A percentile compares a stretch with the other conserved stretches of the same genome.
Conservation (phyloP, 2,888 invertebrate species). For the Eupithecia inturbata region DNA sequence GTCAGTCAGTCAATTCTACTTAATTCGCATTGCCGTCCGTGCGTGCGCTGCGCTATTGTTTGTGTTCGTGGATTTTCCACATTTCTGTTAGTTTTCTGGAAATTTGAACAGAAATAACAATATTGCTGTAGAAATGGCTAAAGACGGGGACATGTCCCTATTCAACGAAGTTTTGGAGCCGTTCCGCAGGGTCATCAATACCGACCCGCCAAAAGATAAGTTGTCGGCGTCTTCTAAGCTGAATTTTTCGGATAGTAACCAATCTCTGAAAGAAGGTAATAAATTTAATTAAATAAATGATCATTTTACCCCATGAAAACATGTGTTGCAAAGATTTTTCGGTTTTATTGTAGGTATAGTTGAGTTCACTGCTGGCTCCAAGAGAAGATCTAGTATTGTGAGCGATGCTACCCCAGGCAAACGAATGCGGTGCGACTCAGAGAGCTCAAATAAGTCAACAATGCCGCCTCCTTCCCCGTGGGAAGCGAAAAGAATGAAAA, state of each 20-base stretch:
- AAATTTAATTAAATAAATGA: neutral
- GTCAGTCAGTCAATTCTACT: too few relatives aligned
- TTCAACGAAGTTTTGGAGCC: conserved; percentile 78
- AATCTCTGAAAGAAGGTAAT: conserved; percentile 75
- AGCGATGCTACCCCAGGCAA: conserved; percentile 70
- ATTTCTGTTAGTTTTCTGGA: neutral
- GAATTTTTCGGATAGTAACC: conserved; percentile 78
- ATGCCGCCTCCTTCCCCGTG: conserved; percentile 83
- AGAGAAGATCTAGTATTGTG: conserved; percentile 72
- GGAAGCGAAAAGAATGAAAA: conserved; percentile 86
- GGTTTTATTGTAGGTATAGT: conserved; percentile 56
- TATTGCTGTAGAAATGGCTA: conserved; percentile 63
- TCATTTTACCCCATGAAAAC: neutral
- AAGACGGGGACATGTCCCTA: conserved; percentile 77
- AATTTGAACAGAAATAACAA: neutral
- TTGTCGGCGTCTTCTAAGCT: conserved; percentile 73
- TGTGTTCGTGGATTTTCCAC: neutral
- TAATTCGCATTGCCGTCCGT: too few relatives aligned
- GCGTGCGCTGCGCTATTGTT: conserved; percentile 1
- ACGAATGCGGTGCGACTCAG: conserved; percentile 67
- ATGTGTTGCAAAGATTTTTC: neutral
- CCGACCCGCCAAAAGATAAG: conserved; percentile 78
- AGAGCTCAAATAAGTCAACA: conserved; percentile 51
- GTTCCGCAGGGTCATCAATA: conserved; percentile 77
- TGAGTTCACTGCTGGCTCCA: conserved; percentile 67